Conservation (phyloP, 2,888 invertebrate species). For the Rotaria macrura region DNA sequence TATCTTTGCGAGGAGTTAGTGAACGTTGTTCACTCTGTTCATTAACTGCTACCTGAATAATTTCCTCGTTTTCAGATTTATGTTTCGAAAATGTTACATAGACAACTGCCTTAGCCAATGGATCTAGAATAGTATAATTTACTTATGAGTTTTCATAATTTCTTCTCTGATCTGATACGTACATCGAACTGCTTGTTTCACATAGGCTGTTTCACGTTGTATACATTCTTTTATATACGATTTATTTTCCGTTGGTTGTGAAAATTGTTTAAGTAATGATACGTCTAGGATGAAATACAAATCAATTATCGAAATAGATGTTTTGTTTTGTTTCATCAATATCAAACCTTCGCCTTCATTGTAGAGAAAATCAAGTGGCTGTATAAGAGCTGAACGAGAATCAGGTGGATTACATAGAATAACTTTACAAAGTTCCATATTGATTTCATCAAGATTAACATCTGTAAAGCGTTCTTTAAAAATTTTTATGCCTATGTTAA, state of each 20-base stretch:
- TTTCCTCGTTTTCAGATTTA: conserved; percentile 24
- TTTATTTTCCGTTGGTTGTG: conserved; percentile 27
- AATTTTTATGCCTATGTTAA: conserved; percentile 17
- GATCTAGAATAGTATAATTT: too few species aligned
- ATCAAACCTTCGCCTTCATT: conserved; percentile 33
- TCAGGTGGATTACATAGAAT: conserved; percentile 31
- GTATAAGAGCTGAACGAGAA: conserved; percentile 29
- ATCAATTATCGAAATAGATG: too few species aligned
- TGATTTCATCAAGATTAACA: conserved; percentile 23
- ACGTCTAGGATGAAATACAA: not conserved
- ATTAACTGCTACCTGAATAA: conserved; percentile 9
- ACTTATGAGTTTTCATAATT: too few species aligned
- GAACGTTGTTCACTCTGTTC: conserved; percentile 18
- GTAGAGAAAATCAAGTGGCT: conserved; percentile 33
- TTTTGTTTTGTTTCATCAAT: too few species aligned
- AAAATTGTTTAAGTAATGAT: conserved; percentile 27
- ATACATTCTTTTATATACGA: conserved; percentile 27
- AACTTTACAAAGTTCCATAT: conserved; percentile 33
- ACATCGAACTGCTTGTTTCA: conserved; percentile 31
- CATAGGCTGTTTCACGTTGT: conserved; percentile 26
- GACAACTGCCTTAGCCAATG: conserved; percentile 19
- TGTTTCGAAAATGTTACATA: conserved; percentile 30
- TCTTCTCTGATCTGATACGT: not conserved
- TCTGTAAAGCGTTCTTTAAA: conserved; percentile 27
- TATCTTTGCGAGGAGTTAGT: not conserved